Conservation (phyloP, 2,888 invertebrate species). For the Cancer borealis region DNA sequence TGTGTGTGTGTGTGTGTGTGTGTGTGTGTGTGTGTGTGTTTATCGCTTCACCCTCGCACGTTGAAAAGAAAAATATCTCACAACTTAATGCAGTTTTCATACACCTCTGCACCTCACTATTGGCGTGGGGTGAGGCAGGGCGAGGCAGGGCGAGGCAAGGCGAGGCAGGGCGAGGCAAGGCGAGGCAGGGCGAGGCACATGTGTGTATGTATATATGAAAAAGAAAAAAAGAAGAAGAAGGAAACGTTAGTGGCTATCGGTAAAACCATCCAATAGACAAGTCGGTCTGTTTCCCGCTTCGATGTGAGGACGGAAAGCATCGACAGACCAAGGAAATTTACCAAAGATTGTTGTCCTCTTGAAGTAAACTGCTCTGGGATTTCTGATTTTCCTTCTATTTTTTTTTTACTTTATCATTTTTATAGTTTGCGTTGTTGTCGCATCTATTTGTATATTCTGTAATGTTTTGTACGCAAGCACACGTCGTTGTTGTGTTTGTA, state of each 20-base stretch:
- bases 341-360: constrained; percentile 40
- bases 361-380: background rate
- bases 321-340: constrained; percentile 34
- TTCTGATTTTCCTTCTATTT: background rate
- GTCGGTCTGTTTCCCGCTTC: constrained; percentile 4
- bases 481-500: constrained; percentile 20
- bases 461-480: background rate
- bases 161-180: background rate
- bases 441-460: background rate
- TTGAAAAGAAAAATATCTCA: constrained; percentile 21
- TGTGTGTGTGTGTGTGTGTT: background rate
- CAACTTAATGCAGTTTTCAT: constrained; percentile 14
- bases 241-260: constrained; percentile 25
- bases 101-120: background rate
- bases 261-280: constrained; percentile 40
- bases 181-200: background rate
- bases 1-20: background rate
- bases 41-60: background rate
- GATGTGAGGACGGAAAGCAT: constrained; percentile 9
- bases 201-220: background rate
- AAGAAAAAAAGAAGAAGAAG: background rate
- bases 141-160: background rate
- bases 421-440: background rate
- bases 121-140: background rate
- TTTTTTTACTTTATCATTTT: background rate